A percentile compares a stretch with the other conserved stretches of the same genome.
phyloP scores from a whole-genome alignment of 2,113 vertebrate genomes.

The Rhizomys pruinosus region DNA sequence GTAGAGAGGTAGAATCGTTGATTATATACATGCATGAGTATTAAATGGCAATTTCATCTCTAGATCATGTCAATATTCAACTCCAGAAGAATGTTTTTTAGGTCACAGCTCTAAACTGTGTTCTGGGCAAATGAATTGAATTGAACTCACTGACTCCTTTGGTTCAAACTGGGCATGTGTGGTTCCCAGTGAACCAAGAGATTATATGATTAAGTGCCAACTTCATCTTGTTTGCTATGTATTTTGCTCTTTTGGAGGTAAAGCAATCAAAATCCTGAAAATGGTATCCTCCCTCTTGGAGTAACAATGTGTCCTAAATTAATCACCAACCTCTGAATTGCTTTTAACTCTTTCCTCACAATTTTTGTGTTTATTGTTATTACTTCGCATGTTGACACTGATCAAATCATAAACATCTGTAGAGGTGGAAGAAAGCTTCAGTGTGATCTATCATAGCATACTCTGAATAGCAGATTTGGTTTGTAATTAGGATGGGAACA shows the following conservation, averaged over 20 bases:
- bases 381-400: not conserved
- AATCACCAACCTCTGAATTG: not conserved
- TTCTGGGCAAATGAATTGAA: too few species aligned
- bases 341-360: too few species aligned
- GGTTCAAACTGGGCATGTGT: too few species aligned
- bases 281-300: not conserved
- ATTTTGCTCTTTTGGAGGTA: not conserved
- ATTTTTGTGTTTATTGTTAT: too few species aligned
- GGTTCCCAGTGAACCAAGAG: not conserved
- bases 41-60: not conserved
- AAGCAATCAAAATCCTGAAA: not conserved
- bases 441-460: not conserved
- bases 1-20: not conserved
- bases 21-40: not conserved
- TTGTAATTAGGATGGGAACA: rapidly evolving
- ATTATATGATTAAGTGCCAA: too few species aligned
- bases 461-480: rapidly evolving
- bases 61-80: not conserved
- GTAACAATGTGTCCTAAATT: not conserved
- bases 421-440: not conserved
- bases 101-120: too few species aligned
- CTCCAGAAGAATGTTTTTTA: not conserved
- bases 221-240: not conserved
- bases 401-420: not conserved
- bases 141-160: too few species aligned